A percentile compares a stretch with the other conserved stretches of the same genome.
These are phyloP conservation scores for Agonopterix arenella DNA, from an alignment of 2,888 invertebrate species.

Conservation along the genomic window DNA sequence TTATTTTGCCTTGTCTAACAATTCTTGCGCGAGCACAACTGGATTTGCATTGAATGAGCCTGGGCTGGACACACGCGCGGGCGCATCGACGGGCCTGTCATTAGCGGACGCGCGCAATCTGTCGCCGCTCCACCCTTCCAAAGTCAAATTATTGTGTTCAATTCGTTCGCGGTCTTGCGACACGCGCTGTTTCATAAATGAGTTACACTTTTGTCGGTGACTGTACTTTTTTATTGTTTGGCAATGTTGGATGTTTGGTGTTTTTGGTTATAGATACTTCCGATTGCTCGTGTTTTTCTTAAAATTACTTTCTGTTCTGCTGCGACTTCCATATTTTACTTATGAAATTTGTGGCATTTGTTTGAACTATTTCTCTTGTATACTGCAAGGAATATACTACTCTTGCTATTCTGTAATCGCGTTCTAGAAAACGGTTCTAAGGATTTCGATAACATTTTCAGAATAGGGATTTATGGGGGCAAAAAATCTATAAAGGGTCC, in stretches of 20 bases:
- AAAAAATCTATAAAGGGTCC: too few species aligned
- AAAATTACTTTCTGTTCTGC: neutral
- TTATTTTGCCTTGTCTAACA: slow-evolving; percentile 46
- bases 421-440: too few species aligned
- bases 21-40: slow-evolving; percentile 29
- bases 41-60: slow-evolving; percentile 72
- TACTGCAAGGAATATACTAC: too few species aligned
- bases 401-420: too few species aligned
- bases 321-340: too few species aligned
- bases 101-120: slow-evolving; percentile 62
- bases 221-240: slow-evolving; percentile 25
- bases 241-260: neutral
- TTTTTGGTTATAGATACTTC: neutral
- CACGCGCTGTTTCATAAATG: slow-evolving; percentile 33
- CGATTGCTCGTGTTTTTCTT: neutral
- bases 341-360: too few species aligned
- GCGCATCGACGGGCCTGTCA: slow-evolving; percentile 51
- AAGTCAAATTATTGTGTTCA: slow-evolving; percentile 56
- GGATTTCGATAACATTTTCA: too few species aligned
- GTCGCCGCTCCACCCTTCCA: slow-evolving; percentile 47
- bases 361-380: too few species aligned
- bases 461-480: too few species aligned
- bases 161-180: slow-evolving; percentile 29
- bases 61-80: slow-evolving; percentile 57
- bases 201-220: slow-evolving; percentile 29